Evolutionary conservation across 2,113 vertebrate species (phyloP).

Genomic region (Lophura nycthemera): DNA sequence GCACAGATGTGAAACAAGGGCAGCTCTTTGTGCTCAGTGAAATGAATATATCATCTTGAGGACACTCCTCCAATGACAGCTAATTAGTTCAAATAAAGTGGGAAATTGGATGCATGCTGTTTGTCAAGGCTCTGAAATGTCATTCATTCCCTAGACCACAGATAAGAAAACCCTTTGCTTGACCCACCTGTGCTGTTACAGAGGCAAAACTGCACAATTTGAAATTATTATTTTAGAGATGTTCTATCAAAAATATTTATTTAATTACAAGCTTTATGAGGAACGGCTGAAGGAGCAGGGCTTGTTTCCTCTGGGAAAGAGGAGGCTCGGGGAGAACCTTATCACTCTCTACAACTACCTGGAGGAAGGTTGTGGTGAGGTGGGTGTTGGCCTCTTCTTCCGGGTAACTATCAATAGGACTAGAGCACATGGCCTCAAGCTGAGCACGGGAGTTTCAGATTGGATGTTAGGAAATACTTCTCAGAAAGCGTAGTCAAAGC

Average conservation of each 20-base stretch:
- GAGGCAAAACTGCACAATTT: background rate
- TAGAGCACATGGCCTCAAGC: too few species aligned
- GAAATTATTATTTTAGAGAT: background rate
- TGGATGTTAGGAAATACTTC: too few species aligned
- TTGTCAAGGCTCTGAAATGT: constrained; percentile 21
- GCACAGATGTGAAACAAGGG: constrained; percentile 62
- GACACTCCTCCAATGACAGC: constrained; percentile 3
- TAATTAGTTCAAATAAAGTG: constrained; percentile 58
- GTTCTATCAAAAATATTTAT: background rate
- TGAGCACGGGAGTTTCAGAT: too few species aligned
- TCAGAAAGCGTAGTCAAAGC: too few species aligned
- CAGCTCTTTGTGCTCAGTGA: background rate
- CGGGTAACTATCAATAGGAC: too few species aligned
- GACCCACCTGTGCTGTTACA: background rate
- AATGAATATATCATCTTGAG: constrained; percentile 49
- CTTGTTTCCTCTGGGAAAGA: too few species aligned
- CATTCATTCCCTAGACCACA: background rate
- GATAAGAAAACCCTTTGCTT: background rate
- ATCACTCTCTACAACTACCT: too few species aligned
- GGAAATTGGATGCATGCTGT: background rate
- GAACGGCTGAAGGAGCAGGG: too few species aligned
- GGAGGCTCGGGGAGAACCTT: too few species aligned
- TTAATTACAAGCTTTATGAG: background rate
- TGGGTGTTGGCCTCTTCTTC: too few species aligned
- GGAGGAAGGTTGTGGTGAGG: too few species aligned